Evolutionary conservation across 2,797 vertebrate genomes (phyloP), one percentile per base, ranked within the genome.

Genomic region (Sebastes taczanowskii): DNA sequence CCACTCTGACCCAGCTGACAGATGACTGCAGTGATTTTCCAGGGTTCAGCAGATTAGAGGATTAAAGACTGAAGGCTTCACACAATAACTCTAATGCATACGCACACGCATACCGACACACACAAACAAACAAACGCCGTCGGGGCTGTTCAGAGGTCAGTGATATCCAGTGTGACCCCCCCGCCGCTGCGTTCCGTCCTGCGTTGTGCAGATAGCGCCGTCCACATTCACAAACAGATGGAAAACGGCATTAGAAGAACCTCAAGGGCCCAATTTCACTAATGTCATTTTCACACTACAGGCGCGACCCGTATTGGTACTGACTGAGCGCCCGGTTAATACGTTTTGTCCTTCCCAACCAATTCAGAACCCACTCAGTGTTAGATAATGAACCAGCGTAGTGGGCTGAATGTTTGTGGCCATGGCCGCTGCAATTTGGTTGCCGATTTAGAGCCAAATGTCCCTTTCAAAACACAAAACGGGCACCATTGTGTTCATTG

Each of bases 31-130:
- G 91, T 93, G 94, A 96, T 94, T 95, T 94, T 94, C 89, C 88
- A 95, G 94, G 88, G 90, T 95, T 93, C 94, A 94, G 90, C 92
- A 95, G 95, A 96, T 96, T 96, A 95, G 90, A 72, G 94, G 95
- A 96, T 96, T 95, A 95, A 91, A 86, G 88, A 91, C 86, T 81
- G 82, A 91, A 88, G 87, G 92, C 91, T 95, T 93, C 92, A 91
- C 92, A 95, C 93, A 94, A 93, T 94, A 95, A 94, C 89, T 85
- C 88, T 90, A 94, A 94, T 92, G 91, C 91, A 90, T 87, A 53
- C 53, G 38, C 53, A 55, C 34, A 23, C n/a, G 23, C 29, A 58
- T 25, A 42, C 30, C 25, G n/a, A 62, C 56, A 63, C 64, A 59
- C 11, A 83, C 74, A 83, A 35, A 86, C 69, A 85, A 77, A 81